Base-by-base conservation (phyloP, 1,140 invertebrate genomes). In the Eriocheir sinensis region DNA sequence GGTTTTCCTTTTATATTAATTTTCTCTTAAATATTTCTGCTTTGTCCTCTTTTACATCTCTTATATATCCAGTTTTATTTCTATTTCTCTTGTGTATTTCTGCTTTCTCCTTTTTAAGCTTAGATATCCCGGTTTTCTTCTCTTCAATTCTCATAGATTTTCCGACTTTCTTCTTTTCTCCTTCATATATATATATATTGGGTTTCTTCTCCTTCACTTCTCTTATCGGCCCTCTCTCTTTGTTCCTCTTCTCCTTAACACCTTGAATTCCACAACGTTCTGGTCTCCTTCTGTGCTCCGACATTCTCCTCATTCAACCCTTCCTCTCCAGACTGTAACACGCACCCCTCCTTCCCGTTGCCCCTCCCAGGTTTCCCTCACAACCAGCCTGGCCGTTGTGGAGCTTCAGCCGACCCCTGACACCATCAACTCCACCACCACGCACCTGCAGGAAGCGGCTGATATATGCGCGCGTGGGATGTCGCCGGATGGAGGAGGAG, bases 381-480 rank as follows among this genome's bases (percentile, higher is more conserved):
- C 86, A 21, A 72, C 89, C 27, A 94, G 83, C 48, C 86, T 94
- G 3, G 93, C 93, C 12, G 93, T 94, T 15, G 93, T 94, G 86
- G 93, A 94, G 86, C 32, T 89, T 3, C 93, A 94, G 86, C 93
- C 53, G 60, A 34, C 36, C 0, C 60, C 53, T 17, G 44, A 88
- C 30, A 30, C 89, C 89, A 86, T 4, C 83, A 91, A 44, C 44
- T 4, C 21, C 90, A 34, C 9, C 90, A 91, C 36, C 34, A 21
- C 44, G 0, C 30, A 6, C 40, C 27, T 44, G 21, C 40, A 41
- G 30, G 48, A 89, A 32, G 9, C 88, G 30, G 34, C 32, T 40
- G 30, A 80, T 86, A 53, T 40, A 53, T 72, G n/a, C 53, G 38
- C 30, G n/a, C 38, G 89, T 27, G 12, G 88, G 32, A 32, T 40